Base-by-base conservation (phyloP, 2,888 invertebrate genomes). In the Elysia crispata region DNA sequence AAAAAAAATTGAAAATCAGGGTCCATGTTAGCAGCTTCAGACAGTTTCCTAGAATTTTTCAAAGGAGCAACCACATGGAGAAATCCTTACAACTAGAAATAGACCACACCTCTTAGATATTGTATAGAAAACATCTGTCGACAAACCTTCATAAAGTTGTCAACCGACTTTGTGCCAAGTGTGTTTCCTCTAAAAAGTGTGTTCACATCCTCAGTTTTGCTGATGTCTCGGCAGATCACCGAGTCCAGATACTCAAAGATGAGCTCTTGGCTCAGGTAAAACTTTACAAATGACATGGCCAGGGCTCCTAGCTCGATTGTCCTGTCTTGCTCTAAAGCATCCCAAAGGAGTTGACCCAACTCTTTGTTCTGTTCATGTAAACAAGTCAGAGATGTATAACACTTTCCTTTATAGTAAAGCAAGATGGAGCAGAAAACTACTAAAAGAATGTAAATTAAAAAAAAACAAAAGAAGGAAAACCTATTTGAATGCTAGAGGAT, bases 71-170 rank as follows among this genome's bases (percentile, higher is more conserved):
- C n/a, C n/a, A n/a, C n/a, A n/a, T n/a, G n/a, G n/a, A n/a, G n/a
- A n/a, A n/a, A n/a, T n/a, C n/a, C n/a, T 64, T 23, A 64, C 18
- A 13, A 23, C 64, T 54, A 15, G 54, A 13, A 54, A 54, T 54
- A 13, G 18, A 54, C 54, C 13, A 13, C 54, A 54, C 13, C 54
- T 54, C 13, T 49, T 33, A 72, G 6, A 41, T 3, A 76, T 1
- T 18, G 41, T 6, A 60, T 15, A n/a, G 15, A 60, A 41, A n/a
- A n/a, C n/a, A n/a, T n/a, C n/a, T n/a, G n/a, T n/a, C n/a, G 54
- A 69, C 82, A 50, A 67, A 88, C 88, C 86, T 88, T 88, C 88
- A 88, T 88, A 49, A 86, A 86, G 69, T 88, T 87, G 69, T 88
- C 88, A 74, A 88, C 84, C 18, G 88, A 86, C 64, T 88, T 88